phyloP scores from a whole-genome alignment of 2,113 vertebrate species.

The Cynocephalus volans region DNA sequence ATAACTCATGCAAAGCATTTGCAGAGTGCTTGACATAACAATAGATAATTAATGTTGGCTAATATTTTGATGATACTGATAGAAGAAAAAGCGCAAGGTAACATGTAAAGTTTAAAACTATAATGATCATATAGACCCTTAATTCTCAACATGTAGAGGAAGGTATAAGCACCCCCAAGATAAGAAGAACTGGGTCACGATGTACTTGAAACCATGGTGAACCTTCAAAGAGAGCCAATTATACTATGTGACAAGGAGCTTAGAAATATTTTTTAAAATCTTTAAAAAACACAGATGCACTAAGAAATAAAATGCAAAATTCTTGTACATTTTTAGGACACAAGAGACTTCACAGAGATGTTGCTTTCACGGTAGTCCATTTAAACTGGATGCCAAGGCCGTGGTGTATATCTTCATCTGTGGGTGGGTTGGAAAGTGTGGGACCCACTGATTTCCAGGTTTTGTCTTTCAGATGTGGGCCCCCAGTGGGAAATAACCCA shows the following conservation, averaged over 20 bases:
- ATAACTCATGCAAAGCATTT: background rate
- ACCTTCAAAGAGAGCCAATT: background rate
- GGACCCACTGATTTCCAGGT: background rate
- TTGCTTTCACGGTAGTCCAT: background rate
- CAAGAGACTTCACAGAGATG: background rate
- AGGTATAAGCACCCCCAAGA: background rate
- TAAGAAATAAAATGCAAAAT: background rate
- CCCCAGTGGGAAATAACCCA: background rate
- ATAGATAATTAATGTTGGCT: background rate
- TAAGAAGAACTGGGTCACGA: background rate
- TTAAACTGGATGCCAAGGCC: no score
- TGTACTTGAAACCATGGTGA: background rate
- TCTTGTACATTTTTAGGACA: background rate
- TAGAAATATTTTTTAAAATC: background rate
- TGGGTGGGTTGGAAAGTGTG: background rate
- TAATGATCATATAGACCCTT: background rate
- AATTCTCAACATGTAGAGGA: background rate
- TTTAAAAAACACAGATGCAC: background rate
- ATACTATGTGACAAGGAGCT: background rate
- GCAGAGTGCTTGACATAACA: background rate
- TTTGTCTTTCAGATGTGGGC: background rate
- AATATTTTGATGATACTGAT: background rate
- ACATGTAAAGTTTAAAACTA: background rate
- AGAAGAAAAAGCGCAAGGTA: background rate
- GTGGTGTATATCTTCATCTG: background rate